Evolutionary conservation across 1,140 invertebrate genomes (phyloP).

Genomic region (Leptinotarsa texana): DNA sequence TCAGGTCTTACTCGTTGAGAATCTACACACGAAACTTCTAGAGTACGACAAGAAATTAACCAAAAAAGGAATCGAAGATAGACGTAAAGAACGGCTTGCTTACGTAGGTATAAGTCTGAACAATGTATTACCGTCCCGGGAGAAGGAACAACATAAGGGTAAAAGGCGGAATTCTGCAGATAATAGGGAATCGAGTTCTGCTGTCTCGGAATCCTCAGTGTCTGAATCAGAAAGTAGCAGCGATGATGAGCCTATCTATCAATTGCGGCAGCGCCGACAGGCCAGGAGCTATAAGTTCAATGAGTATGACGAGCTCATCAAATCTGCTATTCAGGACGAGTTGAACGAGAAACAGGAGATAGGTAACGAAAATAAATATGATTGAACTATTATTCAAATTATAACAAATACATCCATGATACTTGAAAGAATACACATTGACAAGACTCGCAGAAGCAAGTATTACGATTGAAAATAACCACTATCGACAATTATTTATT

Average conservation of each 20-base stretch:
- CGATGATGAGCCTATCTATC: slow-evolving; percentile 76
- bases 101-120: slow-evolving; percentile 79
- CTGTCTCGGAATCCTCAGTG: slow-evolving; percentile 43
- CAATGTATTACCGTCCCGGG: slow-evolving; percentile 66
- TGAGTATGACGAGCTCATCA: slow-evolving; percentile 93
- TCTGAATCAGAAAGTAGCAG: slow-evolving; percentile 47
- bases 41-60: slow-evolving; percentile 70
- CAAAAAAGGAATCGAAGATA: slow-evolving; percentile 65
- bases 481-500: too few relatives aligned
- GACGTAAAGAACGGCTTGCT: slow-evolving; percentile 72
- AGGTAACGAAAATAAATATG: neutral
- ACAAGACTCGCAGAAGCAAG: too few relatives aligned
- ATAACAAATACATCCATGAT: too few relatives aligned
- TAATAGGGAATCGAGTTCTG: slow-evolving; percentile 34
- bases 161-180: slow-evolving; percentile 49
- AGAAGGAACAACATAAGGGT: slow-evolving; percentile 47
- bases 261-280: slow-evolving; percentile 73
- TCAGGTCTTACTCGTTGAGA: slow-evolving; percentile 72
- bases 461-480: too few relatives aligned
- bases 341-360: slow-evolving; percentile 26
- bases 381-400: too few relatives aligned
- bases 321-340: slow-evolving; percentile 79
- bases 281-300: slow-evolving; percentile 84
- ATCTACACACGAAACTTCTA: slow-evolving; percentile 64
- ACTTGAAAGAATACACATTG: too few relatives aligned